Conservation (phyloP, 2,113 vertebrate species). For the Alosa alosa region DNA sequence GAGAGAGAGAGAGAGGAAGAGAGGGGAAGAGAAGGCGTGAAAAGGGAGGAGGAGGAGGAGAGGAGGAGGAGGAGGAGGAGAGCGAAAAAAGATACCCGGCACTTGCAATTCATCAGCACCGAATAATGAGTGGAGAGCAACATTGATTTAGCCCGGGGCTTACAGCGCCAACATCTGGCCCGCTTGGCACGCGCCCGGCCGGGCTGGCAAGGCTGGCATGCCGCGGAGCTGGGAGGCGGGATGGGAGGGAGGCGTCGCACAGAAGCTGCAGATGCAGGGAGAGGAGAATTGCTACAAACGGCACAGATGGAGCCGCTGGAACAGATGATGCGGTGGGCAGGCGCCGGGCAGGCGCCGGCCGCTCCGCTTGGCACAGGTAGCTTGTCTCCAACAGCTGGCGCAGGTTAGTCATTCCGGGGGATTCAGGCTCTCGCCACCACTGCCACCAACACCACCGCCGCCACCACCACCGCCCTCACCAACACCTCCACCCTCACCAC, state of each 20-base stretch:
- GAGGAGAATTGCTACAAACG: conserved; percentile 91
- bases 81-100: conserved; percentile 36
- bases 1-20: conserved; percentile 15
- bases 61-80: neutral
- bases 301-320: conserved; percentile 95
- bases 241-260: conserved; percentile 92
- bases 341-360: conserved; percentile 66
- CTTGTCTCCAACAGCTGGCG: conserved; percentile 99
- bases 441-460: conserved; percentile 48
- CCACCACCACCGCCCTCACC: conserved; percentile 62
- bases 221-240: neutral
- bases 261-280: conserved; percentile 98
- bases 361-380: conserved; percentile 95
- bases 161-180: conserved; percentile 99
- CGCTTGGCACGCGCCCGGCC: conserved; percentile 90
- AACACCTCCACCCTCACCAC: neutral
- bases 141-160: conserved; percentile 95
- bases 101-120: conserved; percentile 83
- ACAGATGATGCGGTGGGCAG: conserved; percentile 97
- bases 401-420: conserved; percentile 99
- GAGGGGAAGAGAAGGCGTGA: conserved; percentile 7
- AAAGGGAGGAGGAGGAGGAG: conserved; percentile 27
- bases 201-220: conserved; percentile 70
- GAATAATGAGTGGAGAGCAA: conserved; percentile 95
- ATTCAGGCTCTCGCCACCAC: conserved; percentile 79